A percentile compares a stretch with the other conserved stretches of the same genome.
phyloP scores from a whole-genome alignment of 35 echinoderm and acorn worm species.

The Lytechinus variegatus region DNA sequence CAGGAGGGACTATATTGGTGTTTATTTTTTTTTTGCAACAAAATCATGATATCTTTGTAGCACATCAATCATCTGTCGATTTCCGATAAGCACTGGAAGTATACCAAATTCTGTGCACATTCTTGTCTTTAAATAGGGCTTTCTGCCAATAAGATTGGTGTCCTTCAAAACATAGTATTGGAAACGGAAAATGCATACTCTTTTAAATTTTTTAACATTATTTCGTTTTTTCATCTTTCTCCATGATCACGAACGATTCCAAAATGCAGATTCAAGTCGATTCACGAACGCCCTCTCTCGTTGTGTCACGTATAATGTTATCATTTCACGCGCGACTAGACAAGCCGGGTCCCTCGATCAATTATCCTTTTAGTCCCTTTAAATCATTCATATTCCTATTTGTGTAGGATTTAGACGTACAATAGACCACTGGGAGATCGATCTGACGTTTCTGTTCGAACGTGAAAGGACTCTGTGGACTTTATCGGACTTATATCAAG shows the following conservation, averaged over 20 bases:
- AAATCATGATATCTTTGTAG: too few species aligned
- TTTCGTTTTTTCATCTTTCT: too few species aligned
- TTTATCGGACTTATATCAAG: neutral
- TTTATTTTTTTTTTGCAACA: too few species aligned
- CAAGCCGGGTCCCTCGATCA: slow-evolving; percentile 37
- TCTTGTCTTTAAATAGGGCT: too few species aligned
- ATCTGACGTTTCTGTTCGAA: neutral
- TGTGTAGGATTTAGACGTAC: neutral
- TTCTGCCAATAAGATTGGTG: too few species aligned
- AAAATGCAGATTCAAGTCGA: neutral
- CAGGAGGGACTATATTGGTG: too few species aligned
- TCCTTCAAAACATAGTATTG: too few species aligned
- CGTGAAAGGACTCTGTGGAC: neutral
- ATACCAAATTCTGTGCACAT: too few species aligned
- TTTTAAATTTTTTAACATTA: too few species aligned
- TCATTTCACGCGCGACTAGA: slow-evolving; percentile 39
- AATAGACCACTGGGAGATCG: neutral
- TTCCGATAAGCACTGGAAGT: too few species aligned
- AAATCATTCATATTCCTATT: neutral
- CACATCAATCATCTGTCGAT: too few species aligned
- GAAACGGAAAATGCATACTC: too few species aligned
- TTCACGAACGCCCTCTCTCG: neutral
- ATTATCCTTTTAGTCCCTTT: slow-evolving; percentile 27
- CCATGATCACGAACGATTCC: neutral
- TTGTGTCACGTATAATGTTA: neutral